Percentiles rank a stretch among this genome's conserved stretches.
phyloP scores from a whole-genome alignment of 2,113 vertebrate genomes.

The Eulemur rufifrons region DNA sequence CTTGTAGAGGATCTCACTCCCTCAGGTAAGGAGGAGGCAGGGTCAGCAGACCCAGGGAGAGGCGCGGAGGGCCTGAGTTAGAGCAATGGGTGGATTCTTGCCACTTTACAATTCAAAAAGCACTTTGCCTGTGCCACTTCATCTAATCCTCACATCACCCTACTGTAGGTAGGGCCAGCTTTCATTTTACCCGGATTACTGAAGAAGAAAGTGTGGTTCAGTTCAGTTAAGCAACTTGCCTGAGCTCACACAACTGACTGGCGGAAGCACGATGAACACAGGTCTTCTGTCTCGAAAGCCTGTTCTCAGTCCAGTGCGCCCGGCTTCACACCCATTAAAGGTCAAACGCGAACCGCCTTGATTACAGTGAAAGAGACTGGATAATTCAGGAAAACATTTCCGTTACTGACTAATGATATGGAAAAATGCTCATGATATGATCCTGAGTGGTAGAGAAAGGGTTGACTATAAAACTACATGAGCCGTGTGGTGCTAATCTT shows the following conservation, averaged over 20 bases:
- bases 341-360: not conserved
- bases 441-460: not conserved
- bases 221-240: not conserved
- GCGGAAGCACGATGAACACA: not conserved
- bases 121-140: not conserved
- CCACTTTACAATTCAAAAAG: not conserved
- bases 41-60: not conserved
- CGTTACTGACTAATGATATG: not conserved
- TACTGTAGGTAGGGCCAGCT: not conserved
- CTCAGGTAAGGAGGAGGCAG: not conserved
- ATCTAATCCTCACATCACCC: not conserved
- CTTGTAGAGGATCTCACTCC: not conserved
- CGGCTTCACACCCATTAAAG: not conserved
- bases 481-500: not conserved
- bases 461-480: not conserved
- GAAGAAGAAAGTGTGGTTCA: not conserved
- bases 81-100: not conserved
- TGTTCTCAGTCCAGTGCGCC: not conserved
- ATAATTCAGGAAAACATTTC: not conserved
- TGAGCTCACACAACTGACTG: not conserved
- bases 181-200: not conserved
- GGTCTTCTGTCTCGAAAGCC: not conserved
- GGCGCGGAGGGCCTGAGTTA: not conserved
- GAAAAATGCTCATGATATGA: not conserved
- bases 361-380: not conserved